Evolutionary conservation across 2,888 invertebrate species (phyloP), one percentile per base, ranked within the genome.

Genomic region (Thysanoteuthis rhombus): DNA sequence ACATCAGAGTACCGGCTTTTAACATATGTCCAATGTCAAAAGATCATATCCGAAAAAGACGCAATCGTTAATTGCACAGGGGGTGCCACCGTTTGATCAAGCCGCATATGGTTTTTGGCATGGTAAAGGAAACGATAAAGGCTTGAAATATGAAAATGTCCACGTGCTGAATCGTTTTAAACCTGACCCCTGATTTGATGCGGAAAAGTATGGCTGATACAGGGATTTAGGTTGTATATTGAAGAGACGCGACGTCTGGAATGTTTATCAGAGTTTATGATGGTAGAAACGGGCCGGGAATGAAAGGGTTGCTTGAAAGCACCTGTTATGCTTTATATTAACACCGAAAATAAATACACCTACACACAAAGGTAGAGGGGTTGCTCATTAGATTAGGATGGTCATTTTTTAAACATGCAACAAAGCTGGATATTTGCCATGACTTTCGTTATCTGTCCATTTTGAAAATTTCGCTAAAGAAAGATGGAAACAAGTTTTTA

Each of bases 11-110:
- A 75, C 12, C n/a, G n/a, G 75, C 75, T 75, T 75, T 75, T 75
- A 75, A 75, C 75, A 75, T 75, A 75, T 75, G 75, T 75, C 75
- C 75, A n/a, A 75, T n/a, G 75, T 75, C 75, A 75, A 75, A 75
- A 75, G 75, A 12, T 75, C 75, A 75, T n/a, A 75, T 75, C n/a
- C 75, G n/a, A 10, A n/a, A 75, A 75, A 75, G 75, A 75, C 4
- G 36, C 75, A 75, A 36, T 75, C 75, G n/a, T 75, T 75, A 75
- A 75, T 75, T 75, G 75, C 75, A 36, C 75, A 75, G 75, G 75
- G n/a, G 75, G 75, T 75, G 16, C n/a, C 75, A 36, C 75, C n/a
- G 75, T 75, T 75, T 75, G 75, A 75, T 75, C 75, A 36, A 75
- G n/a, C 75, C n/a, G 75, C 75, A n/a, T n/a, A n/a, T n/a, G n/a